A percentile compares a stretch with the other conserved stretches of the same genome.
phyloP scores from a whole-genome alignment of 2,113 vertebrate genomes.

The Acanthochromis polyacanthus region DNA sequence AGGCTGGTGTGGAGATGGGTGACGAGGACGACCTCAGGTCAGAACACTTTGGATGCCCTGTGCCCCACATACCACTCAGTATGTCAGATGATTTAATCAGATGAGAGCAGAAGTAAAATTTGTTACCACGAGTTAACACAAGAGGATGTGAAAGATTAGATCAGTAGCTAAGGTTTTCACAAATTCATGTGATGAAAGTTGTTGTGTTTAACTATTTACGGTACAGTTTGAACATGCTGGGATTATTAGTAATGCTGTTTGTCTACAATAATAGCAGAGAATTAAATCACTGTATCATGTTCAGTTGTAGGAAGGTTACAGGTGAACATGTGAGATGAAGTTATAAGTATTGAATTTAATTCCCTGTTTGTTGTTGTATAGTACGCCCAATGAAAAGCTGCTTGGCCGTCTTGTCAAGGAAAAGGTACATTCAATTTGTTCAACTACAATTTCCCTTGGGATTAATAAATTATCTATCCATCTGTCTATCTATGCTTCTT shows the following conservation, averaged over 20 bases:
- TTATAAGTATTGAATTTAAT: neutral
- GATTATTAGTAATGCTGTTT: neutral
- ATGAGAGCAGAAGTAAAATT: conserved; percentile 21
- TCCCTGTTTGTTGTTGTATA: conserved; percentile 68
- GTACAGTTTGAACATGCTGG: neutral
- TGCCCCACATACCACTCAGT: neutral
- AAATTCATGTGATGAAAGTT: neutral
- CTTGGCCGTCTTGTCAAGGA: conserved; percentile 97
- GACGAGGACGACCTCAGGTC: conserved; percentile 99
- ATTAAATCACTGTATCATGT: neutral
- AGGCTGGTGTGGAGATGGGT: conserved; percentile 97
- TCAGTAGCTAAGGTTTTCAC: neutral
- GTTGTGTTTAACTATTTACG: neutral
- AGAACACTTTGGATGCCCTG: conserved; percentile 6
- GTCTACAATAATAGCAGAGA: too few species aligned
- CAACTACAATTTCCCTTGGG: too few species aligned
- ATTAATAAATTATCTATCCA: too few species aligned
- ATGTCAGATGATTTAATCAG: conserved; percentile 4
- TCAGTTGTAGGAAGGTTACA: neutral
- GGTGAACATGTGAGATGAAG: neutral
- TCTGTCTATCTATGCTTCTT: neutral
- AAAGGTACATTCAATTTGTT: conserved; percentile 86
- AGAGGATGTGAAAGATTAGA: conserved; percentile 25
- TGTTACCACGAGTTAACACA: neutral
- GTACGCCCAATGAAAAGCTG: conserved; percentile 98